phyloP scores from a whole-genome alignment of 2,888 invertebrate species.

The Hydraecia micacea region DNA sequence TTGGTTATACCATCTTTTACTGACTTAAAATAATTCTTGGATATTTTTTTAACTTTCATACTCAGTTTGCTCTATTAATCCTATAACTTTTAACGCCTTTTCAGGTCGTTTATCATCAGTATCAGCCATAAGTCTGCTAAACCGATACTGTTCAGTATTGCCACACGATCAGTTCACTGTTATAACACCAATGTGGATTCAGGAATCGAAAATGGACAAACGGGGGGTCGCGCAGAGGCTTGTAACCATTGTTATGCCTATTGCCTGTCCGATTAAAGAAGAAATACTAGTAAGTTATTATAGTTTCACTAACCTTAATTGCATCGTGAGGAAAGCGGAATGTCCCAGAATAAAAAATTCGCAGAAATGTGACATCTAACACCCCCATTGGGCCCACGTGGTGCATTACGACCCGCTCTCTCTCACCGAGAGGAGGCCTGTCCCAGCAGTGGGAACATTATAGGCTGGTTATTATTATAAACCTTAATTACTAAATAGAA shows the following conservation, averaged over 20 bases:
- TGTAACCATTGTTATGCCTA: constrained; percentile 93
- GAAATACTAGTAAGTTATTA: constrained; percentile 90
- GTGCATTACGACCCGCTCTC: no score
- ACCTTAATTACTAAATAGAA: background rate
- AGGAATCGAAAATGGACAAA: constrained; percentile 61
- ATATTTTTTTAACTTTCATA: background rate
- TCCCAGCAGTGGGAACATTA: no score
- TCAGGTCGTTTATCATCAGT: constrained; percentile 88
- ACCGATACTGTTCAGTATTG: constrained; percentile 95
- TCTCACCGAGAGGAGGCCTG: no score
- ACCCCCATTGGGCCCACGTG: no score
- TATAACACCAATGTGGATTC: constrained; percentile 83
- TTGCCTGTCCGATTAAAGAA: constrained; percentile 93
- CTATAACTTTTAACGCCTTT: constrained; percentile 14
- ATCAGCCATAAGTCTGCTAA: constrained; percentile 92
- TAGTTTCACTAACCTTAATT: background rate
- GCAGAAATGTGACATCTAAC: no score
- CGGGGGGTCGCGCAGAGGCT: constrained; percentile 13
- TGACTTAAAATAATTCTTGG: no score
- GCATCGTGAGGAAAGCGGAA: background rate
- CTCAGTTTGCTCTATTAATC: constrained; percentile 6
- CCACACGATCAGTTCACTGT: constrained; percentile 95
- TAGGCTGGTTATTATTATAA: no score
- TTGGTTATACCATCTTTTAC: background rate
- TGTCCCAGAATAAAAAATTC: no score